Conservation (phyloP, 2,797 vertebrate genomes). For the Coranthus polyacanthus region DNA sequence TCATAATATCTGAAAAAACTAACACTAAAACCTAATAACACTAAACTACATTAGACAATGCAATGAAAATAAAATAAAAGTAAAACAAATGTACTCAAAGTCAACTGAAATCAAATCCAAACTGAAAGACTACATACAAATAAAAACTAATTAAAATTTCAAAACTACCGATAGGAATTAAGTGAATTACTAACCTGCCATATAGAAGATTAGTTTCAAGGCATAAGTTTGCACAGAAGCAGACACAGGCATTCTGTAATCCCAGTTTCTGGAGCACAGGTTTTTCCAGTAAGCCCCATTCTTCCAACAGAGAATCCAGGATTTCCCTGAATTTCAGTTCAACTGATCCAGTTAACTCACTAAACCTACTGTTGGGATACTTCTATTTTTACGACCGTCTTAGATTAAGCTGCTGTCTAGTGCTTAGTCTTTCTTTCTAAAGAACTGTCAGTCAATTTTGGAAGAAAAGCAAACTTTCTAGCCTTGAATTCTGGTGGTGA, state of each 20-base stretch:
- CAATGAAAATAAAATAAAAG: no score
- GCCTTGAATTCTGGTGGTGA: not conserved
- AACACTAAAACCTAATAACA: no score
- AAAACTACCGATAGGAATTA: no score
- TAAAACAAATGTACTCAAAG: no score
- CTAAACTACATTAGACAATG: no score
- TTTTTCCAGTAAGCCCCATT: slow-evolving; percentile 31
- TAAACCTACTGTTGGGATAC: slow-evolving; percentile 15
- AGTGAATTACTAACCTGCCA: no score
- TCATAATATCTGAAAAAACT: no score
- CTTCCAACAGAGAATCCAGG: slow-evolving; percentile 14
- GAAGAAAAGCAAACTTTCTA: slow-evolving; percentile 1
- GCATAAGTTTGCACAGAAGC: slow-evolving; percentile 11
- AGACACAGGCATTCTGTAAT: no score
- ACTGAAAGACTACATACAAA: no score
- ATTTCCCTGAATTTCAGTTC: slow-evolving; percentile 26
- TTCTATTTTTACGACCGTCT: not conserved
- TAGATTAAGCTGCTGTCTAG: slow-evolving; percentile 3
- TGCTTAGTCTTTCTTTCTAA: not conserved
- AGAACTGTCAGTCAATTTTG: slow-evolving; percentile 13
- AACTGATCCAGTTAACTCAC: slow-evolving; percentile 10
- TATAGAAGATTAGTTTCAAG: no score
- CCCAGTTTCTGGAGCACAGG: slow-evolving; percentile 27
- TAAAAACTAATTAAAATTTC: no score
- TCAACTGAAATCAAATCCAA: no score